These are phyloP conservation scores for Verasper variegatus DNA, from an alignment of 2,113 vertebrate species.

Conservation along the genomic window DNA sequence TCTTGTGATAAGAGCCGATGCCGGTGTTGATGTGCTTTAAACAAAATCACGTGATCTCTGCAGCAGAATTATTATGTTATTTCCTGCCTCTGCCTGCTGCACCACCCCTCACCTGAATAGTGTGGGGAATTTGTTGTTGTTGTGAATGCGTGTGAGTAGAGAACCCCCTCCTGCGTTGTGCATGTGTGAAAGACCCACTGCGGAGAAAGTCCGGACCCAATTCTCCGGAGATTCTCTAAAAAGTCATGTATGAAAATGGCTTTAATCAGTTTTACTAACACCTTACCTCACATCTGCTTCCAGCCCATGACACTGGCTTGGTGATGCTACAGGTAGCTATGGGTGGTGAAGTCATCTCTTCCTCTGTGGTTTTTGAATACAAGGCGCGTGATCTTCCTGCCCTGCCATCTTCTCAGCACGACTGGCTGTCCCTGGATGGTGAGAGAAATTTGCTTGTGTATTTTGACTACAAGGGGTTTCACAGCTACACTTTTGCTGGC, in stretches of 20 bases:
- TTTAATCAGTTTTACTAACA: neutral
- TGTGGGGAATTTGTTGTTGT: no score
- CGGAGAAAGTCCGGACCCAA: no score
- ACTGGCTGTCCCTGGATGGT: conserved; percentile 99
- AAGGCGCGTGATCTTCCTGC: conserved; percentile 95
- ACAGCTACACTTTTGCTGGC: neutral
- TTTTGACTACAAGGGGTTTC: neutral
- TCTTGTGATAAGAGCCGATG: no score
- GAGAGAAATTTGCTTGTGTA: conserved; percentile 67
- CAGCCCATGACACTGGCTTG: conserved; percentile 98
- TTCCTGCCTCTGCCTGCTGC: no score
- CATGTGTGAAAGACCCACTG: neutral
- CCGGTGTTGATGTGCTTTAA: no score
- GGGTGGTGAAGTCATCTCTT: conserved; percentile 97
- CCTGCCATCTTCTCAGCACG: conserved; percentile 96
- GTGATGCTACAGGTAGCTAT: conserved; percentile 98
- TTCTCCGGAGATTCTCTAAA: no score
- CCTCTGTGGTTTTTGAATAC: conserved; percentile 99
- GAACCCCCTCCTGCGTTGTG: no score
- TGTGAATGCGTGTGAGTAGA: no score
- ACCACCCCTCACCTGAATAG: no score
- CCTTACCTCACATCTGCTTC: conserved; percentile 24
- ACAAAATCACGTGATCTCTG: no score
- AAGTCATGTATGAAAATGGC: no score
- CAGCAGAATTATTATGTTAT: no score